Evolutionary conservation across 2,797 vertebrate species (phyloP).

Genomic region (Oreonectes daqikongensis): DNA sequence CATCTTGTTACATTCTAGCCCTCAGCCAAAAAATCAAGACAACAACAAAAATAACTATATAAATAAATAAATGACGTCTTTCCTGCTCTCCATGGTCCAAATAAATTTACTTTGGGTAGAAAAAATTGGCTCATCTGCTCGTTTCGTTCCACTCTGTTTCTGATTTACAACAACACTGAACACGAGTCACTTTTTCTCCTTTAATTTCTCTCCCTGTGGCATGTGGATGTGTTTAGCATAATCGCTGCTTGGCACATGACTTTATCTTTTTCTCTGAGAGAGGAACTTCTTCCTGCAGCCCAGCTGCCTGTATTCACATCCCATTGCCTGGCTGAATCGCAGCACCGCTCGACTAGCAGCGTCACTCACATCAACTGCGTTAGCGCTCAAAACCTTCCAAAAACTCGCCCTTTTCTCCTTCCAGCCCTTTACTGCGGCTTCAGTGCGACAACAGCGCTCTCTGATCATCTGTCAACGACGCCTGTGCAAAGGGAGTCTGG

Average conservation of each 20-base stretch:
- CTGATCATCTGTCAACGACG: conserved; percentile 39
- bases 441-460: conserved; percentile 22
- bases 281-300: conserved; percentile 23
- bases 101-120: background rate
- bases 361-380: background rate
- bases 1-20: background rate
- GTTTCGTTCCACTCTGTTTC: background rate
- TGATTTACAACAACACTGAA: conserved; percentile 38
- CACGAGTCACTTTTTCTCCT: conserved; percentile 30
- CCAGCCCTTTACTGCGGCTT: conserved; percentile 22
- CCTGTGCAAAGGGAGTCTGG: background rate
- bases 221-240: conserved; percentile 36
- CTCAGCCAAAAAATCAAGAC: conserved; percentile 22
- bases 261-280: conserved; percentile 34
- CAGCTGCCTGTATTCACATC: conserved; percentile 43
- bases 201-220: conserved; percentile 36
- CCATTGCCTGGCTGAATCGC: conserved; percentile 22
- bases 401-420: conserved; percentile 35
- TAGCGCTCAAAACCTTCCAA: conserved; percentile 5
- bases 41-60: conserved; percentile 16
- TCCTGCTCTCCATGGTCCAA: conserved; percentile 4
- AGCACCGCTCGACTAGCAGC: conserved; percentile 12
- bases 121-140: conserved; percentile 21
- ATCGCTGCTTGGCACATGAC: conserved; percentile 36
- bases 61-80: conserved; percentile 20